Base-by-base conservation (phyloP, 1,140 invertebrate species). In the Theocolax elegans region DNA sequence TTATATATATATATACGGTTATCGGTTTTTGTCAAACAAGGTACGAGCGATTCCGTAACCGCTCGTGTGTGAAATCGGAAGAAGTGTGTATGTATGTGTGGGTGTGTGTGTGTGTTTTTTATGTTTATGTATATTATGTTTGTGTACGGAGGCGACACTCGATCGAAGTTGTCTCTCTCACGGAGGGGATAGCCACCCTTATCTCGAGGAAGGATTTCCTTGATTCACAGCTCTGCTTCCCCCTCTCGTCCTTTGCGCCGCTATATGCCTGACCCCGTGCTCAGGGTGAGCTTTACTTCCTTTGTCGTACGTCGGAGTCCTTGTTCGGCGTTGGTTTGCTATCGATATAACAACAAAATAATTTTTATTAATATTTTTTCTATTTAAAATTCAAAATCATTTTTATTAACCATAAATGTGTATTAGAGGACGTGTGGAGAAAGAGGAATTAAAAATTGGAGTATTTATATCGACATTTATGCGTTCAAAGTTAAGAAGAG, bases 251-350 rank as follows among this genome's bases (percentile, higher is more conserved):
- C 76, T 71, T 74, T 78, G 40, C 77, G 75, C 73, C 71, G 74
- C 74, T 77, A 64, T 31, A 7, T 25, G 6, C 3, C 44, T 46
- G 3, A 8, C n/a, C 19, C 25, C 3, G 35, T 29, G 40, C 35
- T 53, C 6, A 19, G 15, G 35, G 9, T 15, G 13, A 17, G 12
- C 9, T 73, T 87, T 83, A 87, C 71, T 87, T 87, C 76, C 86
- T 85, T 62, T 87, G 86, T 53, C 86, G 82, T 53, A 87, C 84
- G 54, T 85, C 84, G 21, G 83, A 85, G 48, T 87, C 85, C 77
- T 87, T 87, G 74, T 86, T 87, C 53, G 86, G 82, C 46, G 81
- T 79, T 40, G 84, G 83, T 72, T 86, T 86, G 42, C 84, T 86
- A 73, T 77, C 51, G 69, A 35, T 4, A n/a, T 54, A 13, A 25